phyloP scores from a whole-genome alignment of 2,888 invertebrate species.

The Eristalis arbustorum region DNA sequence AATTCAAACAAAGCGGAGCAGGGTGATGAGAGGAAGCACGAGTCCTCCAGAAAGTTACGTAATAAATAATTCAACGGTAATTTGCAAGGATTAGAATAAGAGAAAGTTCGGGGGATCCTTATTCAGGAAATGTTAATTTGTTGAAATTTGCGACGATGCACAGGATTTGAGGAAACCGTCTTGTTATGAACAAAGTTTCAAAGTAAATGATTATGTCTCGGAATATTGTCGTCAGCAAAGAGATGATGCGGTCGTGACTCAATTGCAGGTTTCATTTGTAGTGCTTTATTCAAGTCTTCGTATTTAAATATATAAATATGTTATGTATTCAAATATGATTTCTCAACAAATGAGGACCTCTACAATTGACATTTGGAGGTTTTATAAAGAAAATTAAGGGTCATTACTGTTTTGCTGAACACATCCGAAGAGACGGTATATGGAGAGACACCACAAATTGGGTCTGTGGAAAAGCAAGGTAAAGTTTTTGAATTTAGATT shows the following conservation, averaged over 20 bases:
- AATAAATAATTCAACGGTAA: background rate
- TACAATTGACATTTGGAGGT: too few relatives aligned
- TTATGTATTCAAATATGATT: too few relatives aligned
- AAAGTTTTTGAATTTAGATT: too few relatives aligned
- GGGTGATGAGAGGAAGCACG: too few relatives aligned
- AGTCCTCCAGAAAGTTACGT: background rate
- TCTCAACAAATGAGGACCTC: too few relatives aligned
- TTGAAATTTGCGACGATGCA: background rate
- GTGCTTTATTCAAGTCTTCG: too few relatives aligned
- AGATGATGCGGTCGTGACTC: background rate
- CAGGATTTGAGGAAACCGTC: background rate
- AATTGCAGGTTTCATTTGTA: background rate
- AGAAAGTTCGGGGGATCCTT: background rate
- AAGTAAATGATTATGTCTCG: background rate
- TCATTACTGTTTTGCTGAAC: too few relatives aligned
- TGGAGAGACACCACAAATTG: too few relatives aligned
- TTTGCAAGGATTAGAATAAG: background rate
- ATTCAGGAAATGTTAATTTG: background rate
- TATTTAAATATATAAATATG: too few relatives aligned
- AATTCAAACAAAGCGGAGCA: background rate
- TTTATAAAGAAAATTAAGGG: too few relatives aligned
- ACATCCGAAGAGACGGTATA: too few relatives aligned
- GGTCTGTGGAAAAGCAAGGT: too few relatives aligned
- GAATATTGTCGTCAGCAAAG: background rate
- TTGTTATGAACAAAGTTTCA: background rate